Conservation (phyloP, 2,113 vertebrate genomes). For the Drymodes brunneopygia region DNA sequence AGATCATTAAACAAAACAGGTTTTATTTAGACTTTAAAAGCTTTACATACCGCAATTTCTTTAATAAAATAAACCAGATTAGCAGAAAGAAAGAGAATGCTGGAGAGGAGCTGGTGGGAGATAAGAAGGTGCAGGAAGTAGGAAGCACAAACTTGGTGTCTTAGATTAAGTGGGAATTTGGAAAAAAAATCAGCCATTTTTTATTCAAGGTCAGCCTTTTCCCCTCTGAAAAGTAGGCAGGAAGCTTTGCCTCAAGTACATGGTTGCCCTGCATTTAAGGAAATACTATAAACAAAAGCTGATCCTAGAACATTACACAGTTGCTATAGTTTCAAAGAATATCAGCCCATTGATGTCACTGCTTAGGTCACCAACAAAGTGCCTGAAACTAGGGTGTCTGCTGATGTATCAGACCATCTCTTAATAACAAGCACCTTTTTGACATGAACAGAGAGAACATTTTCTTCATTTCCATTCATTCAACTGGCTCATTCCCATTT, state of each 20-base stretch:
- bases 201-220: not conserved
- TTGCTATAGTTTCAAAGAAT: not conserved
- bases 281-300: not conserved
- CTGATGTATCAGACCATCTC: not conserved
- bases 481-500: not conserved
- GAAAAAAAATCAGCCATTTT: not conserved
- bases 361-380: not conserved
- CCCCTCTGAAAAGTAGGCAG: not conserved
- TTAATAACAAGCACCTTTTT: not conserved
- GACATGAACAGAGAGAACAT: not conserved
- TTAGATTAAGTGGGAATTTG: not conserved
- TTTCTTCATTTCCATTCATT: not conserved
- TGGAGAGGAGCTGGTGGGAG: not conserved
- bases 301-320: not conserved
- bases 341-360: not conserved
- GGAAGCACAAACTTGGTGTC: not conserved
- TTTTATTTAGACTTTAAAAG: constrained; percentile 27
- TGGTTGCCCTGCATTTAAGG: not conserved
- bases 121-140: not conserved
- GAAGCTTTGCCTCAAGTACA: not conserved
- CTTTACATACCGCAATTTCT: not conserved
- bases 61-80: not conserved
- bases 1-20: not conserved
- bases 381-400: not conserved
- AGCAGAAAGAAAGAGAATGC: not conserved